A percentile compares a stretch with the other conserved stretches of the same genome.
Evolutionary conservation across 1,140 invertebrate species (phyloP).

Genomic region (Elysia chlorotica): DNA sequence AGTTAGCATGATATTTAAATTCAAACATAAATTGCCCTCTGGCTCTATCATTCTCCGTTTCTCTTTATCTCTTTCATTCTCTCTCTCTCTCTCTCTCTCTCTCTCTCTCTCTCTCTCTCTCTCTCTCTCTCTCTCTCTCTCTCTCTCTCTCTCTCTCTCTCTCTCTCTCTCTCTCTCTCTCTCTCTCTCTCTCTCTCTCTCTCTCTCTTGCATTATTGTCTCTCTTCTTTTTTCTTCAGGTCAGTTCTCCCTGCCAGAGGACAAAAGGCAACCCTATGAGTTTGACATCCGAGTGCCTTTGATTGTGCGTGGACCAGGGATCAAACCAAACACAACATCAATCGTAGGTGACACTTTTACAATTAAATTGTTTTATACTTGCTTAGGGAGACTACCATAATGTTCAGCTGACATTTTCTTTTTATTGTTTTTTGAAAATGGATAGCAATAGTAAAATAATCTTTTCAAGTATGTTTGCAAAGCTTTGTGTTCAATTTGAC

Average conservation of each 20-base stretch:
- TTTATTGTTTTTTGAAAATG: too few relatives aligned
- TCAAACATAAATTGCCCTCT: too few relatives aligned
- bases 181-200: background rate
- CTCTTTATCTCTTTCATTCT: too few relatives aligned
- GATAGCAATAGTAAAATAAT: too few relatives aligned
- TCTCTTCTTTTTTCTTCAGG: conserved; percentile 64
- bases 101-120: background rate
- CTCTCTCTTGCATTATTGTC: background rate
- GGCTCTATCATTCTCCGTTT: too few relatives aligned
- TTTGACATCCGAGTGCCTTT: conserved; percentile 84
- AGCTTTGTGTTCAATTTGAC: too few relatives aligned
- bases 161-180: background rate
- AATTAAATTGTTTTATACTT: background rate
- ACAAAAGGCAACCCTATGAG: conserved; percentile 89
- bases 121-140: background rate
- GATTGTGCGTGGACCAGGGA: conserved; percentile 75
- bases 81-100: background rate
- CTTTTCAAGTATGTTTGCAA: too few relatives aligned
- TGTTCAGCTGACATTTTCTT: too few relatives aligned
- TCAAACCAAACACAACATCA: conserved; percentile 33
- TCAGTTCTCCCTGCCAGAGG: conserved; percentile 83
- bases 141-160: background rate
- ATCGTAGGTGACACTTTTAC: background rate
- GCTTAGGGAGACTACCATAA: too few relatives aligned
- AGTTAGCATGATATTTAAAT: too few relatives aligned